These are phyloP conservation scores for Galemys pyrenaicus DNA, from an alignment of 2,113 vertebrate species.

Conservation along the genomic window DNA sequence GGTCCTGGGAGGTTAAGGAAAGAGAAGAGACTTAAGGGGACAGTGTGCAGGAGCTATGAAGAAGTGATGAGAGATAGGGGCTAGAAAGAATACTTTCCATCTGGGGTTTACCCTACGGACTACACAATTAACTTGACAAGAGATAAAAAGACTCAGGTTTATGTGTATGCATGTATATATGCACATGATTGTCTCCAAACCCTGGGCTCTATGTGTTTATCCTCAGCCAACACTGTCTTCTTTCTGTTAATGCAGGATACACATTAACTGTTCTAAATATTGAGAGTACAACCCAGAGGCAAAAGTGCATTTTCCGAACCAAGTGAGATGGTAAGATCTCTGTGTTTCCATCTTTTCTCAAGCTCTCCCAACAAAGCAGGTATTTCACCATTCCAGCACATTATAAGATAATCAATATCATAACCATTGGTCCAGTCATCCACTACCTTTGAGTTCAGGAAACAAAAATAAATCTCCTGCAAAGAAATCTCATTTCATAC, in stretches of 20 bases:
- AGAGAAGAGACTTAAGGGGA: not conserved
- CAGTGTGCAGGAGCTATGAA: rapidly evolving
- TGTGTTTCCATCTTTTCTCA: not conserved
- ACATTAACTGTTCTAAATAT: not conserved
- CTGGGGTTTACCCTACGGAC: not conserved
- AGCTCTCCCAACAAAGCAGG: not conserved
- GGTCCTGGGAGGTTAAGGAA: not conserved
- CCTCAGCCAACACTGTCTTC: not conserved
- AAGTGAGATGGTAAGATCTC: not conserved
- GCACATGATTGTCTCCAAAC: not conserved
- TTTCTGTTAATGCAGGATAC: not conserved
- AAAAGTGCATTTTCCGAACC: not conserved
- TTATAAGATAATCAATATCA: not conserved
- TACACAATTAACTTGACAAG: not conserved
- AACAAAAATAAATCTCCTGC: conserved; percentile 28
- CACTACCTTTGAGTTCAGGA: conserved; percentile 6
- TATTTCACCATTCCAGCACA: not conserved
- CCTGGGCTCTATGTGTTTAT: not conserved
- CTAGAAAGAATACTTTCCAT: not conserved
- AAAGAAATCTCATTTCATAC: conserved; percentile 29
- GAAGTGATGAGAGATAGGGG: not conserved
- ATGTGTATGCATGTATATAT: rapidly evolving
- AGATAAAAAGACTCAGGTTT: not conserved
- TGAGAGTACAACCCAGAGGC: not conserved
- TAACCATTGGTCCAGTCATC: not conserved